A percentile compares a stretch with the other conserved stretches of the same genome.
Conservation (phyloP, 1,140 invertebrate species). For the Cherax quadricarinatus region DNA sequence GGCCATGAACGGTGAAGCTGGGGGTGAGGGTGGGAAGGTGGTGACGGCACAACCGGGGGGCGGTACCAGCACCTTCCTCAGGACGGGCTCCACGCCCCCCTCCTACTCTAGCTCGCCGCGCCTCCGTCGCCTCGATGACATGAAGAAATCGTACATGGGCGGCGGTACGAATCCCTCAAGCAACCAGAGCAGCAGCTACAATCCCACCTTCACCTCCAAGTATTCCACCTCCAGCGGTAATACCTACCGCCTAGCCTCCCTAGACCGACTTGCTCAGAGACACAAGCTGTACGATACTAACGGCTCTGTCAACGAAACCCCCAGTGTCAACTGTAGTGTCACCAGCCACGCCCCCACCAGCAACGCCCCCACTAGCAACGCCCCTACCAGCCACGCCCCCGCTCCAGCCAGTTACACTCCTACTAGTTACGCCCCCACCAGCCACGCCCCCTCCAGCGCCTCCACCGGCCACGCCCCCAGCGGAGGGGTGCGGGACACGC, state of each 20-base stretch:
- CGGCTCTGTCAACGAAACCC: slow-evolving; percentile 10
- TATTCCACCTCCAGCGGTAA: slow-evolving; percentile 8
- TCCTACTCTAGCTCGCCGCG: slow-evolving; percentile 53
- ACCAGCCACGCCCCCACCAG: neutral
- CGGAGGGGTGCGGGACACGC: slow-evolving; percentile 12
- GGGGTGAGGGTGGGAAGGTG: slow-evolving; percentile 35
- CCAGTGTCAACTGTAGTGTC: neutral
- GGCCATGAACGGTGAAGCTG: slow-evolving; percentile 54
- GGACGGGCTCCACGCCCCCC: slow-evolving; percentile 58
- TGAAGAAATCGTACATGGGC: slow-evolving; percentile 55
- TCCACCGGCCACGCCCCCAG: slow-evolving; percentile 11
- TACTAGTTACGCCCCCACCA: neutral
- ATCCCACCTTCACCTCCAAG: slow-evolving; percentile 52
- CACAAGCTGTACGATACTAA: slow-evolving; percentile 80
- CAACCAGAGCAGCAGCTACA: slow-evolving; percentile 13
- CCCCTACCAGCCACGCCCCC: neutral
- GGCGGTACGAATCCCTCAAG: neutral
- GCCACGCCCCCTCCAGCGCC: neutral
- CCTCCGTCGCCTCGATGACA: slow-evolving; percentile 50
- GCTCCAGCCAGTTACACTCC: neutral
- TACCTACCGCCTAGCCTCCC: slow-evolving; percentile 81
- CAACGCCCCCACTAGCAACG: neutral
- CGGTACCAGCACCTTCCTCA: slow-evolving; percentile 37
- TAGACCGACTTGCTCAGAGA: slow-evolving; percentile 84
- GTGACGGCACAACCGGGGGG: slow-evolving; percentile 51